Conservation (phyloP, 53 echinoderm and acorn worm species). For the Temnopleurus reevesii region DNA sequence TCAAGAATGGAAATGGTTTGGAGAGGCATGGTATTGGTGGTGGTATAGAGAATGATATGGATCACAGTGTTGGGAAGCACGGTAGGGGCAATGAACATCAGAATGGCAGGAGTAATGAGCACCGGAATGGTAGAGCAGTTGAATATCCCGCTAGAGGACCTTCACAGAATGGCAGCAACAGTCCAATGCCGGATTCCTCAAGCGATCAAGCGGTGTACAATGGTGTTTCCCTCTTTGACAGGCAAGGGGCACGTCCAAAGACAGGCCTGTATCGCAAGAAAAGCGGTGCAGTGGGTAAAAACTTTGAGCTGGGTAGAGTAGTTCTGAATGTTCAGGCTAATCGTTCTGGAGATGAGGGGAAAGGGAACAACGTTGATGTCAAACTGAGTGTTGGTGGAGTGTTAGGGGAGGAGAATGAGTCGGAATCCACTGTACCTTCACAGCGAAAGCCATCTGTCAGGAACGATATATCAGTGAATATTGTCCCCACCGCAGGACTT, state of each 20-base stretch:
- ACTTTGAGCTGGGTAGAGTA: neutral
- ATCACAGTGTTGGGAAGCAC: neutral
- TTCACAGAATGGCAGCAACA: neutral
- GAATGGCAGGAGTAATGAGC: neutral
- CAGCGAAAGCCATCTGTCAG: slow-evolving; percentile 11
- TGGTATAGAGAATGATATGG: neutral
- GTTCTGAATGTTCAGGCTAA: slow-evolving; percentile 37
- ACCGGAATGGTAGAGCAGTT: neutral
- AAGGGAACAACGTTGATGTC: slow-evolving; percentile 45
- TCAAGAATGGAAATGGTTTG: slow-evolving; percentile 17
- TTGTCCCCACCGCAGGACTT: slow-evolving; percentile 6
- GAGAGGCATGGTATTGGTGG: neutral
- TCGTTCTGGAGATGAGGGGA: neutral
- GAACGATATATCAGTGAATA: slow-evolving; percentile 46
- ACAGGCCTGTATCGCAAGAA: slow-evolving; percentile 48
- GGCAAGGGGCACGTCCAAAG: slow-evolving; percentile 47
- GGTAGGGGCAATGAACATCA: neutral
- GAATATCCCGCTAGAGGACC: neutral
- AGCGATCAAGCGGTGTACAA: neutral
- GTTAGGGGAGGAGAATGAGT: slow-evolving; percentile 6
- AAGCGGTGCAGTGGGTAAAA: neutral
- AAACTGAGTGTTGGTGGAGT: slow-evolving; percentile 28
- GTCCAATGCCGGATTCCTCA: neutral
- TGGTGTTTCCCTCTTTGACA: slow-evolving; percentile 35
- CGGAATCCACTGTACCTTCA: slow-evolving; percentile 39